Percentiles rank a stretch among this genome's conserved stretches.
Evolutionary conservation across 2,113 vertebrate species (phyloP).

Genomic region (Poeciliopsis prolifica): DNA sequence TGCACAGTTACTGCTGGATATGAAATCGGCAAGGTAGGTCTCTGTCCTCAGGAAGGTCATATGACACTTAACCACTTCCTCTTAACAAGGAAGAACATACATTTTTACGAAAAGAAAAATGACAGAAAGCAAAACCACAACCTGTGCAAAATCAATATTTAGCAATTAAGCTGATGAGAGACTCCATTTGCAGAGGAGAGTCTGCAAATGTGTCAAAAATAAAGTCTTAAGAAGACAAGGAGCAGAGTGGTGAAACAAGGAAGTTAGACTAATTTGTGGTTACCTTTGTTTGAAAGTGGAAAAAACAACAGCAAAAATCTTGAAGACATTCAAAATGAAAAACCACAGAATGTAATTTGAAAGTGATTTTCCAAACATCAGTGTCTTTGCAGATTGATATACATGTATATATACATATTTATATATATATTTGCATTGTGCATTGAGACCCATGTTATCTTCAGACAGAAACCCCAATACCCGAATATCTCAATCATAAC

Average conservation of each 20-base stretch:
- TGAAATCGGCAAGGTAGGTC: slow-evolving; percentile 62
- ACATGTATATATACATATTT: no score
- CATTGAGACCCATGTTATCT: background rate
- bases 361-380: background rate
- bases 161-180: background rate
- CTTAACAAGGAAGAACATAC: slow-evolving; percentile 34
- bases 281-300: slow-evolving; percentile 10
- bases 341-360: background rate
- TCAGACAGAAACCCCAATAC: background rate
- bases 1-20: slow-evolving; percentile 56
- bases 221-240: background rate
- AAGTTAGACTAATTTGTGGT: slow-evolving; percentile 15
- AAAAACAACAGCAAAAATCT: background rate
- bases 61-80: slow-evolving; percentile 69
- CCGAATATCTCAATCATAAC: background rate
- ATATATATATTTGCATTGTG: background rate
- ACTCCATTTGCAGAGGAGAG: background rate
- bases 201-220: slow-evolving; percentile 3
- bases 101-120: slow-evolving; percentile 12
- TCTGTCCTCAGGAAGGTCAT: slow-evolving; percentile 51
- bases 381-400: background rate
- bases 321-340: background rate
- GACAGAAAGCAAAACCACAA: background rate
- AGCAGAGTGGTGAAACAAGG: slow-evolving; percentile 3
- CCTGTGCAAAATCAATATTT: background rate